These are phyloP conservation scores for Caenorhabditis briggsae DNA, from an alignment of 1,140 invertebrate species.

Conservation along the genomic window DNA sequence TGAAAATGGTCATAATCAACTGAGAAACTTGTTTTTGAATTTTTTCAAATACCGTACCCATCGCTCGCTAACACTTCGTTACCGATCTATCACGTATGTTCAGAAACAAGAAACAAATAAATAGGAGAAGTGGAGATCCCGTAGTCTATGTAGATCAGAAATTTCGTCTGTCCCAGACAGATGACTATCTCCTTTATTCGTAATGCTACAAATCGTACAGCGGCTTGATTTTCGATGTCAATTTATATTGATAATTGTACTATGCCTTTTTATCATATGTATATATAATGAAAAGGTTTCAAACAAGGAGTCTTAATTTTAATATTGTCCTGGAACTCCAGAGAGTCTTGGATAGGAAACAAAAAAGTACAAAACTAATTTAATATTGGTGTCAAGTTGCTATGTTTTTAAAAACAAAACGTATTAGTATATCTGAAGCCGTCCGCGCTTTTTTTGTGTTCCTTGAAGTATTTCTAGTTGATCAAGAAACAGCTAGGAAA, in stretches of 20 bases:
- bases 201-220: neutral
- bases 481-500: neutral
- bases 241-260: neutral
- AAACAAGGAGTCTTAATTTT: neutral
- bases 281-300: neutral
- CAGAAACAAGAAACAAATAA: slow-evolving; percentile 27
- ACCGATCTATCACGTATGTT: neutral
- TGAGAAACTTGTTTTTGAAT: too few relatives aligned
- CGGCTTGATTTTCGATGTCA: neutral
- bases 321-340: neutral
- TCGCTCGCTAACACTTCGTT: neutral
- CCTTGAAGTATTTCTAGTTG: neutral
- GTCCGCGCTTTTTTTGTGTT: neutral
- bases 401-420: slow-evolving; percentile 16
- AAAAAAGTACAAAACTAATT: slow-evolving; percentile 22
- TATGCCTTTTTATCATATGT: neutral
- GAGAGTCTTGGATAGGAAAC: neutral
- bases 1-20: too few relatives aligned
- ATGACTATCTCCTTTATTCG: neutral
- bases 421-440: neutral
- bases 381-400: slow-evolving; percentile 14
- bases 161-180: neutral
- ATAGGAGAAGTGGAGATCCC: neutral
- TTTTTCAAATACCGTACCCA: too few relatives aligned
- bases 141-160: neutral